A percentile compares a stretch with the other conserved stretches of the same genome.
Evolutionary conservation across 2,888 invertebrate genomes (phyloP).

Genomic region (Halictus ligatus): DNA sequence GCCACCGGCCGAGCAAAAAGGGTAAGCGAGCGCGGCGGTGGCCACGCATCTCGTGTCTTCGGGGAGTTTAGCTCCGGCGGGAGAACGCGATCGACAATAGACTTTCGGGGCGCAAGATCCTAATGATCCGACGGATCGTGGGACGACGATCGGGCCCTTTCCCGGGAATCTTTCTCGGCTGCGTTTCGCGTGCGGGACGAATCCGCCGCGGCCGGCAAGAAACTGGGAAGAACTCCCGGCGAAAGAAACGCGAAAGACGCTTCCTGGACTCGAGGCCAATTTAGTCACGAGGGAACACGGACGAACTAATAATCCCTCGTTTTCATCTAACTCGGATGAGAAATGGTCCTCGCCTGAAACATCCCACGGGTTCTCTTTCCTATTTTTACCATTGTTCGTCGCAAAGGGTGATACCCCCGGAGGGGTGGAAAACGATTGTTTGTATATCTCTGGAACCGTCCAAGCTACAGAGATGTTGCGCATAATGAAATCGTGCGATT

Average conservation of each 20-base stretch:
- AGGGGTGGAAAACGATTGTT: no score
- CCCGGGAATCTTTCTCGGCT: neutral
- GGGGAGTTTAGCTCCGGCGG: slow-evolving; percentile 66
- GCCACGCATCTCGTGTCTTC: slow-evolving; percentile 70
- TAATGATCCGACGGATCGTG: slow-evolving; percentile 19
- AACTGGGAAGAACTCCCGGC: neutral
- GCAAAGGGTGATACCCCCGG: neutral
- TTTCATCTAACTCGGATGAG: neutral
- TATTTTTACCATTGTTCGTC: neutral
- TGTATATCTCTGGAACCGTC: no score
- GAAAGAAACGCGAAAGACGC: neutral
- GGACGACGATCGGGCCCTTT: slow-evolving; percentile 23
- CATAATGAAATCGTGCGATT: no score
- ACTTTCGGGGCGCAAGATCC: slow-evolving; percentile 10
- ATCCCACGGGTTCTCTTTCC: neutral
- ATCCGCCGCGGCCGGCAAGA: neutral
- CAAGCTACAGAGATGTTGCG: no score
- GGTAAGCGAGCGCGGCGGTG: slow-evolving; percentile 63
- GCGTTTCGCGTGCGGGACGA: slow-evolving; percentile 36
- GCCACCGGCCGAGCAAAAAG: slow-evolving; percentile 76
- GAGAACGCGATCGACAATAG: slow-evolving; percentile 42
- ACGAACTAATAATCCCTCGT: neutral
- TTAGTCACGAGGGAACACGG: neutral
- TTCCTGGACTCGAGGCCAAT: neutral
- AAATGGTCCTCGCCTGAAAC: neutral